Conservation (phyloP, 2,797 vertebrate genomes). For the Malurus leucopterus region DNA sequence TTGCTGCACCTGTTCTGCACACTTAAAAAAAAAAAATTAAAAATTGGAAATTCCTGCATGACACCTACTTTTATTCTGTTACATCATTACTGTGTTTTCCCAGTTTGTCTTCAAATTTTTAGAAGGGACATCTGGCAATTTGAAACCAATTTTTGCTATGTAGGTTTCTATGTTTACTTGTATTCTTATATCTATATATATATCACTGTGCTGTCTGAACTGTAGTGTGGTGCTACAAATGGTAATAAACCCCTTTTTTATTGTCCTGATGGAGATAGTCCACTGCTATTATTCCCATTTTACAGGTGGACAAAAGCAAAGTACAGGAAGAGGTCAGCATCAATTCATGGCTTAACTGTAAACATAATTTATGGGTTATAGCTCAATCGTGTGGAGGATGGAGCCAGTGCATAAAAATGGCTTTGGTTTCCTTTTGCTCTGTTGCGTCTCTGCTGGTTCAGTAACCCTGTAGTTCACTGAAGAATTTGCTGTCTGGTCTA, state of each 20-base stretch:
- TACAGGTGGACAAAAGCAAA: neutral
- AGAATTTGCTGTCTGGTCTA: slow-evolving; percentile 27
- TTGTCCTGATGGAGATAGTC: neutral
- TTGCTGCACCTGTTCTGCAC: slow-evolving; percentile 55
- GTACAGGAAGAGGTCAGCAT: neutral
- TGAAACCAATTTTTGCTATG: neutral
- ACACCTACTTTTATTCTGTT: neutral
- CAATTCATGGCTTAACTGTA: neutral
- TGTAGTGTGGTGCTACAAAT: neutral
- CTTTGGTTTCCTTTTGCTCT: neutral
- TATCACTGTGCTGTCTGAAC: neutral
- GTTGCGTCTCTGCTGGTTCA: neutral
- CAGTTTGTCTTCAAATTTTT: neutral
- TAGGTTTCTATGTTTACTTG: neutral
- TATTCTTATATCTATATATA: neutral
- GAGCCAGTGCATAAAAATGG: neutral
- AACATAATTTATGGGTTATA: neutral
- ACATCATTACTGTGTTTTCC: slow-evolving; percentile 1
- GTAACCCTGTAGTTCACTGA: slow-evolving; percentile 14
- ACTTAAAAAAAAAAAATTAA: neutral
- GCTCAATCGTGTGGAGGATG: neutral
- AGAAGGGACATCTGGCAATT: neutral
- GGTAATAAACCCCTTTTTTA: neutral
- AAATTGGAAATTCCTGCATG: neutral
- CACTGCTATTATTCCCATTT: neutral